phyloP scores from a whole-genome alignment of 1,140 invertebrate species.

The Argopecten irradians region DNA sequence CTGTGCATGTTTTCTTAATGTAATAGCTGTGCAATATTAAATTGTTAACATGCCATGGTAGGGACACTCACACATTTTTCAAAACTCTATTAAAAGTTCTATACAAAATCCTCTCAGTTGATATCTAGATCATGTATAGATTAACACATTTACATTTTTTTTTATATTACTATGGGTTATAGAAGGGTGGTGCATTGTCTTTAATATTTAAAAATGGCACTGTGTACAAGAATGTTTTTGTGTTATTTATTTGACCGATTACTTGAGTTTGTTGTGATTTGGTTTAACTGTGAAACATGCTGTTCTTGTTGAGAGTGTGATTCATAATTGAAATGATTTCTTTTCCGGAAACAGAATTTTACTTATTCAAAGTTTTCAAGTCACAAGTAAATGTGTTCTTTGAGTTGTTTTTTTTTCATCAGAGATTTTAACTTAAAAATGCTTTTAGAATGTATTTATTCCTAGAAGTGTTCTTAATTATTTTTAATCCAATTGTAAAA shows the following conservation, averaged over 20 bases:
- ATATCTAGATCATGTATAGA: not conserved
- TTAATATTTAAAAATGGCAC: not conserved
- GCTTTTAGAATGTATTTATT: no score
- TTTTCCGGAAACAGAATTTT: not conserved
- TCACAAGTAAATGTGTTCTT: no score
- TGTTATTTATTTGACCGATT: not conserved
- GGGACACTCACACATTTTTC: not conserved
- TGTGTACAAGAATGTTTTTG: not conserved
- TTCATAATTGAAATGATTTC: not conserved
- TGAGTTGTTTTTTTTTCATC: no score
- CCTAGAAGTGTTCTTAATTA: no score
- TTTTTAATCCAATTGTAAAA: no score
- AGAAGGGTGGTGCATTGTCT: not conserved
- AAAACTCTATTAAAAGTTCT: no score
- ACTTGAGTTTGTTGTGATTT: not conserved
- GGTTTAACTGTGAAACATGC: slow-evolving; percentile 19
- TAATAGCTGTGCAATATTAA: not conserved
- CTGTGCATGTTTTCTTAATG: not conserved
- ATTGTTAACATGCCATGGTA: slow-evolving; percentile 8
- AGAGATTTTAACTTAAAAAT: no score
- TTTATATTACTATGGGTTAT: not conserved
- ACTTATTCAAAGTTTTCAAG: no score
- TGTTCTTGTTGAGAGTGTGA: not conserved
- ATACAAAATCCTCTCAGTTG: not conserved
- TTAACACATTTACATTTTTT: not conserved